Percentiles rank a stretch among this genome's conserved stretches.
These are phyloP conservation scores for Pseudonaja textilis DNA, from an alignment of 2,113 vertebrate species.

Conservation along the genomic window DNA sequence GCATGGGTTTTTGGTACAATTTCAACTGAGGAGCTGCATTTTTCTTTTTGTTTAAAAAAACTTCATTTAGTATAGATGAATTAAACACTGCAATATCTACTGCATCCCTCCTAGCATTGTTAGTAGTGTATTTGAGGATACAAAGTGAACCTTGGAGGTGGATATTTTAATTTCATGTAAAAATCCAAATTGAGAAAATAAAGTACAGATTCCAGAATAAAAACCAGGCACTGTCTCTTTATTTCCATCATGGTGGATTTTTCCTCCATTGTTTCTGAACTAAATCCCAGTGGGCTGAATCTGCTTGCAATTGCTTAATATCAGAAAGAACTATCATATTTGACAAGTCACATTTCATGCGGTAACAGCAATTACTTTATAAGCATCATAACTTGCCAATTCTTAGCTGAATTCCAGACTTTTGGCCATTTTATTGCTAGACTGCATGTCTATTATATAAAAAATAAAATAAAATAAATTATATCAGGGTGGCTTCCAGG, in stretches of 20 bases:
- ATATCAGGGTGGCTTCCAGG: neutral
- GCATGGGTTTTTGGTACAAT: neutral
- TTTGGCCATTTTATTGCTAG: neutral
- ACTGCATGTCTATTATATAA: neutral
- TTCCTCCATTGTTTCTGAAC: neutral
- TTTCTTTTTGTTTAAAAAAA: neutral
- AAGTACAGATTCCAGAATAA: neutral
- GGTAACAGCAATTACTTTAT: neutral
- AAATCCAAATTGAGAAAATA: neutral
- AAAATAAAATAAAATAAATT: neutral
- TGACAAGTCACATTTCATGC: neutral
- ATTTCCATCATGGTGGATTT: neutral
- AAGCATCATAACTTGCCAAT: neutral
- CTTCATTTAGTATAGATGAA: neutral
- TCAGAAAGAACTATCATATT: neutral
- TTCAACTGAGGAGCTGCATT: neutral
- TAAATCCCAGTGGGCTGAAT: neutral
- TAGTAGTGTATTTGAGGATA: neutral
- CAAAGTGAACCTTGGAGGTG: neutral
- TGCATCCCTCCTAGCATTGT: neutral
- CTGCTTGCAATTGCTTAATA: neutral
- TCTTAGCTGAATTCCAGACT: neutral
- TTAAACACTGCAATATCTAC: neutral
- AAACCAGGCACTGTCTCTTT: neutral
- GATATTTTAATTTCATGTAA: neutral